These are phyloP conservation scores for Vidua chalybeata DNA, from an alignment of 2,113 vertebrate species.

Conservation along the genomic window DNA sequence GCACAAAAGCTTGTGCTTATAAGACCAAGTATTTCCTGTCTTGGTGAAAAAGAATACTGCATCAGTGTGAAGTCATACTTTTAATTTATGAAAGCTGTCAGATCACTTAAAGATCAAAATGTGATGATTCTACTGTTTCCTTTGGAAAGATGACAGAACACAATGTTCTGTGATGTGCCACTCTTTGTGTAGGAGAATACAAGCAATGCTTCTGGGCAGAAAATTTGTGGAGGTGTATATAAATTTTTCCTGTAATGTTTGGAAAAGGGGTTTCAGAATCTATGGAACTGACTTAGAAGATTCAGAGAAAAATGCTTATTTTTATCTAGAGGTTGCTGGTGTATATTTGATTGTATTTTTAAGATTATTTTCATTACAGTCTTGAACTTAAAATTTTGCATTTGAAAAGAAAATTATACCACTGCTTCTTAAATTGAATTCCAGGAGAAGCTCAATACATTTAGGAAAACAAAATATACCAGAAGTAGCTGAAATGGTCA, in stretches of 20 bases:
- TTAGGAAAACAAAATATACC: not conserved
- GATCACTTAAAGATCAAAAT: not conserved
- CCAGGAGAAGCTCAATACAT: not conserved
- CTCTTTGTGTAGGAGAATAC: not conserved
- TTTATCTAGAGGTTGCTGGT: not conserved
- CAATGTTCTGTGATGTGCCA: not conserved
- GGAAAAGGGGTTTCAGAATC: not conserved
- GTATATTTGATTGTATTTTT: not conserved
- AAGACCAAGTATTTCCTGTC: not conserved
- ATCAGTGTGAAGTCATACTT: not conserved
- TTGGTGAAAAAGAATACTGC: not conserved
- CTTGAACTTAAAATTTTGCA: not conserved
- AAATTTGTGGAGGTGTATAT: not conserved
- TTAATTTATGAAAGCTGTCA: not conserved
- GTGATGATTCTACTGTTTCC: not conserved
- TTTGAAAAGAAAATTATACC: not conserved
- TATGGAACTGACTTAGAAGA: not conserved
- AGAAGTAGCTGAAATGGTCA: not conserved
- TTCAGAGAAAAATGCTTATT: not conserved
- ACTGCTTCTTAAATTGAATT: not conserved
- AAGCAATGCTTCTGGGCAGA: not conserved
- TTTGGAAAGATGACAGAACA: not conserved
- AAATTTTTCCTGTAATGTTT: not conserved
- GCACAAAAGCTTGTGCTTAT: not conserved
- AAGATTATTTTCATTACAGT: not conserved